These are phyloP conservation scores for Pristionchus arcanus DNA, from an alignment of 2,888 invertebrate species.

Conservation along the genomic window DNA sequence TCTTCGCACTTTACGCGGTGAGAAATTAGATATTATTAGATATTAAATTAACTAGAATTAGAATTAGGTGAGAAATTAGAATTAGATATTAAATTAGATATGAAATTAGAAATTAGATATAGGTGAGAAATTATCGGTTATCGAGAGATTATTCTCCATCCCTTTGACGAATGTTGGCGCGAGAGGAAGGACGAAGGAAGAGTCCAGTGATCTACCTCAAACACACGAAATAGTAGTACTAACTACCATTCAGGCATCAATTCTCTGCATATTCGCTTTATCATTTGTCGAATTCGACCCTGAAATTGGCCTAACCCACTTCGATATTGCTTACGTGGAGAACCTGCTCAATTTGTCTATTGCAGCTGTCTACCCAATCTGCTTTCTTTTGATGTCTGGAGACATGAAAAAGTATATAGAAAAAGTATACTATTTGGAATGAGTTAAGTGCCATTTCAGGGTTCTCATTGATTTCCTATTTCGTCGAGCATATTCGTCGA, in stretches of 20 bases:
- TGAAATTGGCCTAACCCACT: background rate
- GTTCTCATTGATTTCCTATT: too few relatives aligned
- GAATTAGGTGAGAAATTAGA: too few relatives aligned
- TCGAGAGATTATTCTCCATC: too few relatives aligned
- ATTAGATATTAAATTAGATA: too few relatives aligned
- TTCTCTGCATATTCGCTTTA: background rate
- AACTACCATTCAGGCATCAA: background rate
- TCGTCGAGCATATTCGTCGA: too few relatives aligned
- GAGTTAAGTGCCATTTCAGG: background rate
- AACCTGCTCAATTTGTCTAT: background rate
- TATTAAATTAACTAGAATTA: too few relatives aligned
- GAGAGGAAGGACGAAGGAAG: too few relatives aligned
- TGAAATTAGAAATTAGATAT: too few relatives aligned
- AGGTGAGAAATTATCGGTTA: too few relatives aligned
- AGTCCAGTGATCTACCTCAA: too few relatives aligned
- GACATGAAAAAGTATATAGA: background rate
- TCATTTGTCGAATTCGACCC: background rate
- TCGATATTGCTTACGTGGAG: background rate
- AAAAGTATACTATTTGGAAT: background rate
- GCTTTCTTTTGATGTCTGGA: background rate
- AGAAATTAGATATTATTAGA: background rate
- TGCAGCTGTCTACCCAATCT: background rate
- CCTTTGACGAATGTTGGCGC: too few relatives aligned
- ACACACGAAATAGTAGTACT: too few relatives aligned
- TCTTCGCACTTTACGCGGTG: slow-evolving; percentile 3